Evolutionary conservation across 2,888 invertebrate species (phyloP).

Genomic region (Amaurobius ferox): DNA sequence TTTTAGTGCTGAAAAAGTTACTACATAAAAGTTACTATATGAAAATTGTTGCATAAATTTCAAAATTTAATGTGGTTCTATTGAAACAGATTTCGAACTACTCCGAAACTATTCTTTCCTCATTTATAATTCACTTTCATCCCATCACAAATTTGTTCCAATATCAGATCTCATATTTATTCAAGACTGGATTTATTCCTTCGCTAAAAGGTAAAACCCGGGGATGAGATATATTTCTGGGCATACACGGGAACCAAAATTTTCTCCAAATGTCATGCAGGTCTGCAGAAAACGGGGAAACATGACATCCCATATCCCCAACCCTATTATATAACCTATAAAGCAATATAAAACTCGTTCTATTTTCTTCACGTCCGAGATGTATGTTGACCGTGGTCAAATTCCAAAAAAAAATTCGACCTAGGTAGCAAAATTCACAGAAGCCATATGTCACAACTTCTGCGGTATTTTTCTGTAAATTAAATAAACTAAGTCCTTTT

Average conservation of each 20-base stretch:
- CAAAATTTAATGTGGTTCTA: no score
- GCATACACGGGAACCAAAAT: neutral
- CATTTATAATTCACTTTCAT: no score
- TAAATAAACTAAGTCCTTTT: constrained; percentile 28
- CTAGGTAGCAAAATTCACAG: constrained; percentile 12
- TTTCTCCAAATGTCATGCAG: constrained; percentile 3
- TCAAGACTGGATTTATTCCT: neutral
- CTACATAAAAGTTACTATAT: no score
- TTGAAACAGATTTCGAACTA: no score
- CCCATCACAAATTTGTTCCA: neutral
- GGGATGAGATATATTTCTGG: neutral
- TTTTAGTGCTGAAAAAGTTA: no score
- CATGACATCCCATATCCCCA: constrained; percentile 7
- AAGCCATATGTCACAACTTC: constrained; percentile 42
- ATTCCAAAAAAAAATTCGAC: neutral
- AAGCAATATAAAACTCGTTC: constrained; percentile 2
- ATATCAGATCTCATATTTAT: neutral
- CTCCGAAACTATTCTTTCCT: no score
- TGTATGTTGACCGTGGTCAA: neutral
- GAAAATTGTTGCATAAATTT: no score
- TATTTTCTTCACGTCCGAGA: neutral
- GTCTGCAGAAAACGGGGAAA: neutral
- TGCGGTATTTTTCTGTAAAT: constrained; percentile 45
- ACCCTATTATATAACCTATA: neutral
- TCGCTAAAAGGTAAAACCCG: neutral